Base-by-base conservation (phyloP, 2,797 vertebrate genomes). In the Tragopan temminckii region DNA sequence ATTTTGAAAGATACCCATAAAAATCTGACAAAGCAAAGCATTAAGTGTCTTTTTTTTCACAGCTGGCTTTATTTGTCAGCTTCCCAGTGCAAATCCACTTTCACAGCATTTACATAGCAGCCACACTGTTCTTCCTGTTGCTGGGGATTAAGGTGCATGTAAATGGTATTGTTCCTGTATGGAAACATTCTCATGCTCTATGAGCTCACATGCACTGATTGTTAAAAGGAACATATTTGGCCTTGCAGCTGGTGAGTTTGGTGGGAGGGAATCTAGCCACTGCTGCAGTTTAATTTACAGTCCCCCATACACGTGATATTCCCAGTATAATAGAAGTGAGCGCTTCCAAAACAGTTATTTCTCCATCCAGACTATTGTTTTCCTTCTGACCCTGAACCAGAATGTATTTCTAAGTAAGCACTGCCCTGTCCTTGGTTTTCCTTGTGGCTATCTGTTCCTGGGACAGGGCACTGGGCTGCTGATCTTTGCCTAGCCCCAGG, bases 231-330 rank as follows among this genome's bases (percentile, higher is more conserved):
- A 20, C 1, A 1, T 20, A 59, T 55, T 74, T 87, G 24, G 5
- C 50, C 35, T 58, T 46, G 31, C 50, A 66, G 25, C 29, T 42
- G 23, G 29, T 42, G 43, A 18, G 24, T 81, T 75, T 69, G 74
- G 53, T 55, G 55, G 35, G 1, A 87, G 38, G 35, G 53, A 80
- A 75, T 83, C 20, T 17, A 81, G 31, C 14, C 50, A 25, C 4
- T 74, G 63, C 45, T 63, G 24, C 53, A 68, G 3, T 87, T 95
- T 92, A 85, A 27, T 70, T 89, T 85, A 15, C 35, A 66, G 58
- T 70, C 52, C 13, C 36, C 27, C 53, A 45, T 63, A 31, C 13
- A 7, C 52, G 7, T 40, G 2, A 80, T 77, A 68, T 59, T 95
- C 88, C 50, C 64, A 55, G 27, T 52, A 29, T 7, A 71, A 25